Conservation (phyloP, 2,113 vertebrate genomes). For the Coptodon rendalli region DNA sequence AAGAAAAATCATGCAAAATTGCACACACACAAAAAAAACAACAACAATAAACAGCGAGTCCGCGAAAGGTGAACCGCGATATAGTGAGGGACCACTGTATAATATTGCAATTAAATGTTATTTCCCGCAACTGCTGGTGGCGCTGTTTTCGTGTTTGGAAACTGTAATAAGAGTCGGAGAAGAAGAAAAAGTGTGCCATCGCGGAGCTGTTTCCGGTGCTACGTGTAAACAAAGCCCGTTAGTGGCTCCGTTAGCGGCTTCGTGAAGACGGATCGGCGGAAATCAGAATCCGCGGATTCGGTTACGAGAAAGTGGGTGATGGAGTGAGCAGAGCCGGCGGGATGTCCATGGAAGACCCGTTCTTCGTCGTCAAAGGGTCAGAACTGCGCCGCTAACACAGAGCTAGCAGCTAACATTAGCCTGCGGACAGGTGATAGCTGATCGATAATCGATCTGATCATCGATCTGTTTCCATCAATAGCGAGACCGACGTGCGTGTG, state of each 20-base stretch:
- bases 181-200: neutral
- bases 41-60: no score
- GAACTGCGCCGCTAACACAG: neutral
- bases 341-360: constrained; percentile 98
- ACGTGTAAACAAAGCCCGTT: constrained; percentile 48
- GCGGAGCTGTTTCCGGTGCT: constrained; percentile 5
- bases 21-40: no score
- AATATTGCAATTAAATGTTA: neutral
- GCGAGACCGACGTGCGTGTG: neutral
- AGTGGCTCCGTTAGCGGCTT: neutral
- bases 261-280: neutral
- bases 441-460: neutral
- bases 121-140: neutral
- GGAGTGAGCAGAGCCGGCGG: constrained; percentile 30
- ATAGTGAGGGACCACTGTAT: neutral
- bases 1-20: no score
- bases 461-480: neutral
- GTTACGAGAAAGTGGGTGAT: neutral
- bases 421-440: neutral
- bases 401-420: neutral
- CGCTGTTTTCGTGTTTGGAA: neutral
- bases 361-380: constrained; percentile 98
- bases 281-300: neutral
- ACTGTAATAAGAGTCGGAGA: neutral
- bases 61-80: no score